Base-by-base conservation (phyloP, 2,113 vertebrate species). In the Centropus bengalensis region DNA sequence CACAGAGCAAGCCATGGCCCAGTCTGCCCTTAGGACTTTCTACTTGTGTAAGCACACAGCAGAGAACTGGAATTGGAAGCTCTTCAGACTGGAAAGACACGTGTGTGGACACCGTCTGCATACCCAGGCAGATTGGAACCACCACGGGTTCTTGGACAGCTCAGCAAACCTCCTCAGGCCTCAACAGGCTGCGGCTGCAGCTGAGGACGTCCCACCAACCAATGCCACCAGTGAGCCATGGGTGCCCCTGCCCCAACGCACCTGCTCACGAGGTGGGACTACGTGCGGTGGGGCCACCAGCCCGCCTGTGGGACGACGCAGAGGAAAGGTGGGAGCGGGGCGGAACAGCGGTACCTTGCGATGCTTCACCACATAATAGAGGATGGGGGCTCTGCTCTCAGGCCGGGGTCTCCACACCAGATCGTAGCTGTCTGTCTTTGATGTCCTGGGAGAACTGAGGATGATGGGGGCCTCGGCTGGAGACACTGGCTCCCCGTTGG, bases 341-440 rank as follows among this genome's bases (percentile, higher is more conserved):
- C 14, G 26, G 24, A 89, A 68, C 56, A 19, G 27, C 1, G 12
- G 55, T 98, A 99, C 99, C 99, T 99, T 99, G 97, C 98, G 98
- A 95, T 99, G 99, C 91, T 99, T 99, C 94, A 99, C 96, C 89
- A 99, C 95, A 0, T 99, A 99, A 96, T 99, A 99, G 93, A 99
- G 97, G 67, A 99, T 97, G 5, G 99, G 98, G 4, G 97, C 88
- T 91, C 91, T 84, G 17, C 98, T 97, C 36, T 99, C 98, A 1
- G 98, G 98, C n/a, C 99, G 97, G 3, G 99, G 99, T 89, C 98
- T 98, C 99, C 99, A 99, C 91, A 99, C 98, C 52, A 99, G 98
- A 36, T 99, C 99, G 0, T 99, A 99, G 20, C 98, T 98, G 97
- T 99, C 99, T 0, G 99, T 99, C 93, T 99, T 99, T 64, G 99